These are phyloP conservation scores for Micoletzkya japonica DNA, from an alignment of 2,888 invertebrate species.

Conservation along the genomic window DNA sequence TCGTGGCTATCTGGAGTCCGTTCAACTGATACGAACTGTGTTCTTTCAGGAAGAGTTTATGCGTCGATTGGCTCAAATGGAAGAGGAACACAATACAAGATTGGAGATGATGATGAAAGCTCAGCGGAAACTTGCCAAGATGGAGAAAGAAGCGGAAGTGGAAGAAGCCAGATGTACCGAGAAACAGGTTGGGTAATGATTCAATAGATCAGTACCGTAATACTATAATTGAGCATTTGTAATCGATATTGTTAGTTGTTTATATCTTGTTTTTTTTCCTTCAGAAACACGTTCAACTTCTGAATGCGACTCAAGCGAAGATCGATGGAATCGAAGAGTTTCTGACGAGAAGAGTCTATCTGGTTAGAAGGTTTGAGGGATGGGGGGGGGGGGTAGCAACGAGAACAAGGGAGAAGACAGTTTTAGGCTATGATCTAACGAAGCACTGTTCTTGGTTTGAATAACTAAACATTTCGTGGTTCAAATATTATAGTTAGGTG, in stretches of 20 bases:
- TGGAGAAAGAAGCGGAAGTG: conserved; percentile 66
- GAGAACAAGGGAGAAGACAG: no score
- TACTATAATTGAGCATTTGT: no score
- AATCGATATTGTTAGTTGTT: not conserved
- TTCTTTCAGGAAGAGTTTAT: conserved; percentile 5
- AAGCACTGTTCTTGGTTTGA: not conserved
- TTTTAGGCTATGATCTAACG: no score
- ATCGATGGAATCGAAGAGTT: conserved; percentile 79
- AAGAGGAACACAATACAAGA: conserved; percentile 4
- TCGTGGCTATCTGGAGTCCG: no score
- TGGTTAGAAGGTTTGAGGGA: conserved; percentile 67
- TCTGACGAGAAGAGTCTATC: conserved; percentile 67
- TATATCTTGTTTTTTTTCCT: not conserved
- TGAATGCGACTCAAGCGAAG: conserved; percentile 58
- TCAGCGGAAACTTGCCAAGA: conserved; percentile 71
- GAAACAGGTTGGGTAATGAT: conserved; percentile 1
- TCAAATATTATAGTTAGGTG: no score
- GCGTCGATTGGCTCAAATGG: conserved; percentile 14
- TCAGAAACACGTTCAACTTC: conserved; percentile 9
- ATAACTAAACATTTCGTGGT: not conserved
- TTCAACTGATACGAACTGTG: not conserved
- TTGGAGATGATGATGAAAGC: conserved; percentile 37
- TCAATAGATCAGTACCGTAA: not conserved
- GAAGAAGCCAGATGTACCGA: conserved; percentile 64
- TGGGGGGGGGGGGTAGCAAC: not conserved